A percentile compares a stretch with the other conserved stretches of the same genome.
Conservation (phyloP, 1,140 invertebrate genomes). For the Ceratina australensis region DNA sequence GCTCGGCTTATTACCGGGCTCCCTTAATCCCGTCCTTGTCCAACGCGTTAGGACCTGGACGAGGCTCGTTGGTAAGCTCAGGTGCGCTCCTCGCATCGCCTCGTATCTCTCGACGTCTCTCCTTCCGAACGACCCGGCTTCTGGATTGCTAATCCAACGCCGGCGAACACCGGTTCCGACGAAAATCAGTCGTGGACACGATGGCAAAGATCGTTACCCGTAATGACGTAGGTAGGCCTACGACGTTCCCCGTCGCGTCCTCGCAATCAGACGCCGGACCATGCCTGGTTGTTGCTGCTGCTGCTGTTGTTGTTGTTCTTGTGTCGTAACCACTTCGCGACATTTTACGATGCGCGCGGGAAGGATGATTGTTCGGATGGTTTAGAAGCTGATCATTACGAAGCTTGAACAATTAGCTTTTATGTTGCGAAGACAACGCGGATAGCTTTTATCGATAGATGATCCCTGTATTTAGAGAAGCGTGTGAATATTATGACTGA, state of each 20-base stretch:
- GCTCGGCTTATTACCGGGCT: conserved; percentile 71
- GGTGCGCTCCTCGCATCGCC: conserved; percentile 68
- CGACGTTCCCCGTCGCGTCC: not conserved
- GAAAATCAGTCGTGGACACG: conserved; percentile 31
- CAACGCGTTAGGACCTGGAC: conserved; percentile 65
- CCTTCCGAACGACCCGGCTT: conserved; percentile 48
- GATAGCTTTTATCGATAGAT: no score
- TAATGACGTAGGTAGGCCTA: conserved; percentile 16
- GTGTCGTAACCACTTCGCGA: no score
- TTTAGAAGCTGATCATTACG: no score
- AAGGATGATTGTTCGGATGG: no score
- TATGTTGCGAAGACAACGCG: no score
- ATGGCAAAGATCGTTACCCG: conserved; percentile 21
- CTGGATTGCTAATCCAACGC: conserved; percentile 63
- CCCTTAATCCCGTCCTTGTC: conserved; percentile 74
- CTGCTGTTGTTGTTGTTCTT: no score
- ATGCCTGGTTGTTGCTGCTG: no score
- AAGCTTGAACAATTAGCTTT: no score
- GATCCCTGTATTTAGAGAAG: no score
- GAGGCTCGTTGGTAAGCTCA: conserved; percentile 70
- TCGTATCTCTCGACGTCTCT: conserved; percentile 52
- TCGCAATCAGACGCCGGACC: not conserved
- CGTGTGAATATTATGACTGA: no score
- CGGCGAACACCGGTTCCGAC: conserved; percentile 15
- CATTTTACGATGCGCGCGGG: no score